Evolutionary conservation across 2,797 vertebrate genomes (phyloP), one percentile per base, ranked within the genome.

Genomic region (Lophius americanus): DNA sequence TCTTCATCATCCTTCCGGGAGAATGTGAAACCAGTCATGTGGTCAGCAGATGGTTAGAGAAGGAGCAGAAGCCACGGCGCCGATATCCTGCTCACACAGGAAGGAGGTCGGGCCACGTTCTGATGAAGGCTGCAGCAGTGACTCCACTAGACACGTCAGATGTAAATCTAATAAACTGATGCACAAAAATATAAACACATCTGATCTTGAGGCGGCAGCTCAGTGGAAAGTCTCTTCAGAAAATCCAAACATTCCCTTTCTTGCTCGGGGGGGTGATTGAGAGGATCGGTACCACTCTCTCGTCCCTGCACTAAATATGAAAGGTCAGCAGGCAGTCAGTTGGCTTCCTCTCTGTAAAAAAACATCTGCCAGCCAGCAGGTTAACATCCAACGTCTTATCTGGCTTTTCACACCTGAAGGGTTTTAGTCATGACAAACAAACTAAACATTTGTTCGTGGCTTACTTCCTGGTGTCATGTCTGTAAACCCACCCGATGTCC

Each of bases 11-110:
- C 13, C 12, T 47, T 47, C 13, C 7, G 13, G 43, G 42, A 48
- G 63, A 47, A 61, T 13, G 35, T 36, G 10, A 53, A 60, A 33
- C 11, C 4, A 1, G n/a, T 47, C 35, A 33, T 59, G 9, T 66
- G 60, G 13, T 35, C 32, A 13, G 37, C 65, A 63, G 54, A 67
- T 59, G 54, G 50, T 43, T 12, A 33, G 23, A 38, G 39, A 47
- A 33, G 5, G 36, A 57, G 51, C 3, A 36, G n/a, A 70, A 14
- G 10, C 7, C 38, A 41, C 8, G 2, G 2, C 8, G 39, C 39
- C 8, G 5, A 5, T 41, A 9, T 41, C 39, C 39, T 41, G 23
- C 23, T 23, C 23, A 23, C 23, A 23, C 39, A 41, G 39, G 39
- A 9, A 41, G 39, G 39, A 41, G 39, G 39, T 9, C 2, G 60